Conservation (phyloP, 2,797 vertebrate genomes). For the Buceros bicornis region DNA sequence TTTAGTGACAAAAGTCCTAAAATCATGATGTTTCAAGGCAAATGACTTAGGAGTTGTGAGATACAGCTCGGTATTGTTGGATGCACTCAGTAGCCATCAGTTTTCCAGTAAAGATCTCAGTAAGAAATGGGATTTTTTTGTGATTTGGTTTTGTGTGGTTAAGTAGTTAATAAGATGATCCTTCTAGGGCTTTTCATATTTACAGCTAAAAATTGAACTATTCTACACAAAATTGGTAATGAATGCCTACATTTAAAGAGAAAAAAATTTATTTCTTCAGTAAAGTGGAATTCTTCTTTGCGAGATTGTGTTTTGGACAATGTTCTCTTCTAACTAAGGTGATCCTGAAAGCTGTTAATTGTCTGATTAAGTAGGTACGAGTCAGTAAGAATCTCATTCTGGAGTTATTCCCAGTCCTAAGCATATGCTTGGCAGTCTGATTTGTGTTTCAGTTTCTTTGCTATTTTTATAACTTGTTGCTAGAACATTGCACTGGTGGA, state of each 20-base stretch:
- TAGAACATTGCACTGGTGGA: not conserved
- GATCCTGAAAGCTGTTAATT: not conserved
- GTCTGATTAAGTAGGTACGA: constrained; percentile 22
- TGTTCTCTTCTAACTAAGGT: constrained; percentile 14
- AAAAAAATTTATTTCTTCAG: not conserved
- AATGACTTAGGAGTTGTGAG: not conserved
- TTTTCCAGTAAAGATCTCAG: not conserved
- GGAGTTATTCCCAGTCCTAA: constrained; percentile 31
- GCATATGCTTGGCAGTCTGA: not conserved
- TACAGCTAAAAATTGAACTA: not conserved
- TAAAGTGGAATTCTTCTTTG: not conserved
- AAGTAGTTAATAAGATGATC: not conserved
- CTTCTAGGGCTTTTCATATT: not conserved
- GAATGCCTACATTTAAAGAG: not conserved
- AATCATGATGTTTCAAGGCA: not conserved
- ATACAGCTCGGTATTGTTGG: not conserved
- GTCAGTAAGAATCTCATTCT: not conserved
- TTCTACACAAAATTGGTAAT: not conserved
- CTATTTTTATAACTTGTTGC: constrained; percentile 42
- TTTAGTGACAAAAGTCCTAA: not conserved
- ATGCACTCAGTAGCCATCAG: not conserved
- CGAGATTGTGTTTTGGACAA: not conserved
- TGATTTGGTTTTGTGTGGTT: not conserved
- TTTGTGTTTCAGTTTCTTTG: constrained; percentile 31
- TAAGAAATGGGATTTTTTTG: not conserved